A percentile compares a stretch with the other conserved stretches of the same genome.
These are phyloP conservation scores for Sylvietta virens DNA, from an alignment of 2,113 vertebrate species.

Conservation along the genomic window DNA sequence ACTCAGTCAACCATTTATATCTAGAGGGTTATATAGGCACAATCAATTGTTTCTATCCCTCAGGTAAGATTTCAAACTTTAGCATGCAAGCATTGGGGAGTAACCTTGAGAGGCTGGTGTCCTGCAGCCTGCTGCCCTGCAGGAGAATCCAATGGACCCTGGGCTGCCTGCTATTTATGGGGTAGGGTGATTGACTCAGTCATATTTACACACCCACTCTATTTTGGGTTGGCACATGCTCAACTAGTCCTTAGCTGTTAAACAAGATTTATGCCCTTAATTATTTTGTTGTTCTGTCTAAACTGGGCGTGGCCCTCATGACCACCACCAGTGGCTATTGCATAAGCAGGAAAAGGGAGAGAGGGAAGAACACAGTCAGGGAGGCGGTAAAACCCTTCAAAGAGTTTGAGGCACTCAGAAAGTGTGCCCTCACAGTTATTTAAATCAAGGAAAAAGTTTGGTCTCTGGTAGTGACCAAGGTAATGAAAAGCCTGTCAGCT, in stretches of 20 bases:
- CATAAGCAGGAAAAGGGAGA: not conserved
- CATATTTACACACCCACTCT: not conserved
- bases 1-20: not conserved
- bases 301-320: rapidly evolving
- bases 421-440: not conserved
- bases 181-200: not conserved
- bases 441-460: not conserved
- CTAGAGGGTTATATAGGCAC: not conserved
- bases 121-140: not conserved
- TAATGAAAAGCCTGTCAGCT: not conserved
- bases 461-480: not conserved
- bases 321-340: not conserved
- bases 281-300: not conserved
- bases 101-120: not conserved
- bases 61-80: not conserved
- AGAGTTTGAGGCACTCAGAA: not conserved
- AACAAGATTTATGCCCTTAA: not conserved
- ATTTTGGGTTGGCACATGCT: not conserved
- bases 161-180: not conserved
- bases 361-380: not conserved
- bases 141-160: not conserved
- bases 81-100: not conserved
- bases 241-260: not conserved
- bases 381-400: not conserved
- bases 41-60: not conserved